Evolutionary conservation across 2,888 invertebrate species (phyloP).

Genomic region (Lasioglossum morio): DNA sequence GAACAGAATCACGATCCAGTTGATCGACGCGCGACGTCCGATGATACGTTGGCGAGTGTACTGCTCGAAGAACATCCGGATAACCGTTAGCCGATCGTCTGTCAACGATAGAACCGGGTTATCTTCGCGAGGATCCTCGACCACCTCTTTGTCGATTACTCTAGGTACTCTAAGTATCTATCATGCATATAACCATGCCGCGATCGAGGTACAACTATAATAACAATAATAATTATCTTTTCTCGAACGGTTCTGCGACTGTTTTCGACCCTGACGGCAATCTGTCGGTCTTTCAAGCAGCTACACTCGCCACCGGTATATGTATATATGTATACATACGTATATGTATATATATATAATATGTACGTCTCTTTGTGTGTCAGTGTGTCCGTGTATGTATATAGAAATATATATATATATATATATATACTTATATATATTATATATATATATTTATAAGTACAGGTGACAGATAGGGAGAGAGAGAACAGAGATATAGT

Average conservation of each 20-base stretch:
- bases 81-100: neutral
- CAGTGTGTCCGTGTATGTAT: conserved; percentile 29
- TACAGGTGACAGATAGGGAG: conserved; percentile 76
- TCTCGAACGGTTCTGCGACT: neutral
- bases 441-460: conserved; percentile 44
- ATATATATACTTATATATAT: no score
- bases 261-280: conserved; percentile 35
- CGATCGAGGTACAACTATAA: conserved; percentile 34
- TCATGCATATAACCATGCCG: conserved; percentile 56
- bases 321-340: conserved; percentile 28
- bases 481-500: neutral
- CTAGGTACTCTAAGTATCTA: conserved; percentile 38
- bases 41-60: conserved; percentile 47
- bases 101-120: neutral
- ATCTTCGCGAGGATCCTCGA: conserved; percentile 8
- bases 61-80: conserved; percentile 65
- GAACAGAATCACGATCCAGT: conserved; percentile 25
- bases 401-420: conserved; percentile 39
- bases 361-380: neutral
- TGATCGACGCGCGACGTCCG: conserved; percentile 58
- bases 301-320: conserved; percentile 58
- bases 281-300: conserved; percentile 66
- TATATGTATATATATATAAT: conserved; percentile 37
- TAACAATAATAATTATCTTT: neutral
- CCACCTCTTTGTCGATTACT: neutral